Base-by-base conservation (phyloP, 2,797 vertebrate genomes). In the Hyperoplus immaculatus region DNA sequence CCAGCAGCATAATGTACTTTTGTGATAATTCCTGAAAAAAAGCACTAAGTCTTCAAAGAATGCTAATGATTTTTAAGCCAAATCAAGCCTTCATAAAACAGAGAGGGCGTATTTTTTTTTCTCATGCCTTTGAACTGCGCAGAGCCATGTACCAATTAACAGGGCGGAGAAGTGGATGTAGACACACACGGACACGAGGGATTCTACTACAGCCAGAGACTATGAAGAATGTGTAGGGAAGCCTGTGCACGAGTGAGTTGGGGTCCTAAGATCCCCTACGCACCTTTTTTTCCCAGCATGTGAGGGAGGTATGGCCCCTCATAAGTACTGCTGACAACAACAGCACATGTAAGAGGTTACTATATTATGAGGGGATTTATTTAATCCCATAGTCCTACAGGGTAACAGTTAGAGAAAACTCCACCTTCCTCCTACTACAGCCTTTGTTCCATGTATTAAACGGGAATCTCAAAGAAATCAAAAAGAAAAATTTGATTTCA, bases 21-120 rank as follows among this genome's bases (percentile, higher is more conserved):
- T 76, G 74, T 81, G 80, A 87, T 83, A 85, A 88, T 80, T 78
- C 81, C 83, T 69, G 36, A 57, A 53, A 80, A 84, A 63, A 69
- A 62, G 16, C 73, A 45, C 84, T 95, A 95, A 96, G 88, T 91
- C 90, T 64, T 66, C 77, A 84, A 95, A 91, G 94, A 95, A 95
- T 95, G 91, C 90, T 80, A 80, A 88, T 82, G 78, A 92, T 88
- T 91, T 92, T 78, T 92, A 94, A 95, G 92, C 89, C 93, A 91
- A 93, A 92, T 92, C 88, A 91, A 91, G 81, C 87, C 51, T 74
- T 88, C 82, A 83, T 88, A 87, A 85, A 86, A 89, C 63, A 70
- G 55, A 41, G 9, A 41, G 7, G 12, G 9, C 29, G 29, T 29
- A 29, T 8, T 54, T 78, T 68, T n/a, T 63, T 69, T n/a, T 62